Evolutionary conservation across 2,797 vertebrate species (phyloP).

Genomic region (Molossus molossus): DNA sequence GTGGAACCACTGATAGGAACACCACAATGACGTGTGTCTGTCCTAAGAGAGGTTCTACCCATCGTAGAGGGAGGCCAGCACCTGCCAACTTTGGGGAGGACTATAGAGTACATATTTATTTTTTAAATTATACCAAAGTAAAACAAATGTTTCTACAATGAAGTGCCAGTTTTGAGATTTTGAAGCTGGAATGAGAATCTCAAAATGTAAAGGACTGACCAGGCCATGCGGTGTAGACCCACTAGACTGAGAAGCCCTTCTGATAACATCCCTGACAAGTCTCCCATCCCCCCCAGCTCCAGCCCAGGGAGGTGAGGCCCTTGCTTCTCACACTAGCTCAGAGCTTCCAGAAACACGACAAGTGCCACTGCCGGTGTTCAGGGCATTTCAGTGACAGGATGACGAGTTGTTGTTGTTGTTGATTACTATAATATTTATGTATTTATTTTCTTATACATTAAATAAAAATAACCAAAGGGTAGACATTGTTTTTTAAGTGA

Average conservation of each 20-base stretch:
- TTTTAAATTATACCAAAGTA: not conserved
- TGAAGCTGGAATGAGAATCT: constrained; percentile 24
- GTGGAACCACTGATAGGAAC: not conserved
- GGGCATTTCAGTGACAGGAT: not conserved
- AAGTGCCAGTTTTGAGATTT: not conserved
- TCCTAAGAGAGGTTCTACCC: not conserved
- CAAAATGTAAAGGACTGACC: not conserved
- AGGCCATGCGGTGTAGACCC: not conserved
- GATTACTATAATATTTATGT: not conserved
- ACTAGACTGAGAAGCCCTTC: not conserved
- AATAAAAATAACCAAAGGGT: constrained; percentile 22
- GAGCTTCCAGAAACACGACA: not conserved
- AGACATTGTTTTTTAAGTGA: not conserved
- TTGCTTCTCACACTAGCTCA: not conserved
- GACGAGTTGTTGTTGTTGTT: not conserved
- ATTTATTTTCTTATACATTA: constrained; percentile 26
- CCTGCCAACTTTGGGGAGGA: not conserved
- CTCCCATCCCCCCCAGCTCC: not conserved
- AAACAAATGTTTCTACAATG: not conserved
- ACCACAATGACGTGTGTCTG: not conserved
- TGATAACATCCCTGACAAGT: not conserved
- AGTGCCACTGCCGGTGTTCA: not conserved
- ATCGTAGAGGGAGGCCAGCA: not conserved
- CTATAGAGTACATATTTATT: not conserved
- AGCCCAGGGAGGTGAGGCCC: not conserved